phyloP scores from a whole-genome alignment of 2,797 vertebrate species.

The Petrocephalus sullivani region DNA sequence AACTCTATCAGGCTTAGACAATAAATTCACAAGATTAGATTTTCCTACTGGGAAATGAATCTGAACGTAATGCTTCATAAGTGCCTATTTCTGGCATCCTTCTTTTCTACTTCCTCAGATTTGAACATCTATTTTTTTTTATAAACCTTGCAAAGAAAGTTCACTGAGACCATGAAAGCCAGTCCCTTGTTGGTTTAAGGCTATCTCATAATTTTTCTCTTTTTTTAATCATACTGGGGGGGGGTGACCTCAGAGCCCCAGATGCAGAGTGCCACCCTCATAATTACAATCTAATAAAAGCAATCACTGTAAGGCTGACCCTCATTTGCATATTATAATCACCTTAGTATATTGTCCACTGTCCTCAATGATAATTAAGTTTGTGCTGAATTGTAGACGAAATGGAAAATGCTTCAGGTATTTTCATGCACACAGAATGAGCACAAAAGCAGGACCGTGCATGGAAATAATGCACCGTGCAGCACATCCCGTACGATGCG shows the following conservation, averaged over 20 bases:
- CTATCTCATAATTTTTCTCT: neutral
- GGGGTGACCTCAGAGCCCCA: neutral
- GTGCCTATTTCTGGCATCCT: neutral
- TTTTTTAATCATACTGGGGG: neutral
- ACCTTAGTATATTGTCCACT: neutral
- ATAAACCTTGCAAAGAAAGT: conserved; percentile 13
- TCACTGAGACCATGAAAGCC: neutral
- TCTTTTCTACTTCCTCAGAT: neutral
- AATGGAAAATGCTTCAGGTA: neutral
- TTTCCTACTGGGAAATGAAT: conserved; percentile 24
- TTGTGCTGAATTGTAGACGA: neutral
- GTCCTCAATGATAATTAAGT: neutral
- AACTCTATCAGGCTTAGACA: neutral
- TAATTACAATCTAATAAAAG: conserved; percentile 4
- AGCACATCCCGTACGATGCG: neutral
- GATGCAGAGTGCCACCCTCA: neutral
- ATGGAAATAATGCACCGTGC: neutral
- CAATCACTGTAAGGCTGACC: conserved; percentile 8
- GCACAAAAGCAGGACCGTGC: neutral
- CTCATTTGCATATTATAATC: neutral
- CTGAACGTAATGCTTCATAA: neutral
- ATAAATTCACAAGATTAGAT: conserved; percentile 23
- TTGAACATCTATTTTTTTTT: conserved; percentile 9
- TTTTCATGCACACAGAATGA: neutral
- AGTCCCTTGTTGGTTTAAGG: neutral